Percentiles rank a stretch among this genome's conserved stretches.
phyloP scores from a whole-genome alignment of 2,888 invertebrate species.

The Ptychoptera albimana region DNA sequence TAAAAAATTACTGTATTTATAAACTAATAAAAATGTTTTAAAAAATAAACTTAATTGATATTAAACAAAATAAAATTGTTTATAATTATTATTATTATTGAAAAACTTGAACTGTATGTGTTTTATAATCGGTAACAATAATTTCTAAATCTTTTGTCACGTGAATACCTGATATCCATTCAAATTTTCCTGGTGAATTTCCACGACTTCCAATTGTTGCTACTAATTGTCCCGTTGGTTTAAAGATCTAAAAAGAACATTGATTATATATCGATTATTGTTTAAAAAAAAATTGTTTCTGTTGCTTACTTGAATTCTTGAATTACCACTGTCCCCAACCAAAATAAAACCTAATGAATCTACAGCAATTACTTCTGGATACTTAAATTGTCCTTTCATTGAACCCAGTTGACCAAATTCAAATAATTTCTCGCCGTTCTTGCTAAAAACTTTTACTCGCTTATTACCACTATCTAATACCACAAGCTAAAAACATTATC shows the following conservation, averaged over 20 bases:
- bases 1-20: too few relatives aligned
- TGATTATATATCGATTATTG: too few relatives aligned
- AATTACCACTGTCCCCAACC: conserved; percentile 66
- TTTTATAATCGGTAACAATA: conserved; percentile 43
- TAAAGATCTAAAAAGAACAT: conserved; percentile 35
- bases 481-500: conserved; percentile 17
- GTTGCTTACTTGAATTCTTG: conserved; percentile 39
- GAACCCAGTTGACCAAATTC: conserved; percentile 52
- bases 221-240: conserved; percentile 49
- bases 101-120: conserved; percentile 32
- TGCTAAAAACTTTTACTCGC: conserved; percentile 43
- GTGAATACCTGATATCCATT: conserved; percentile 53
- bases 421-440: conserved; percentile 36
- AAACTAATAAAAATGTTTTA: too few relatives aligned
- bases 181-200: conserved; percentile 36
- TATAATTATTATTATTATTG: too few relatives aligned
- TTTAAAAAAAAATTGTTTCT: too few relatives aligned
- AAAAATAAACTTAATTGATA: too few relatives aligned
- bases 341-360: conserved; percentile 58
- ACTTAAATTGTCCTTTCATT: conserved; percentile 51
- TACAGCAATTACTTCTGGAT: conserved; percentile 55
- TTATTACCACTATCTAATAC: conserved; percentile 60
- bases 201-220: conserved; percentile 44
- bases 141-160: conserved; percentile 44
- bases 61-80: too few relatives aligned